Evolutionary conservation across 2,113 vertebrate species (phyloP), one percentile per base, ranked within the genome.

Genomic region (Dunckerocampus dactyliophorus): DNA sequence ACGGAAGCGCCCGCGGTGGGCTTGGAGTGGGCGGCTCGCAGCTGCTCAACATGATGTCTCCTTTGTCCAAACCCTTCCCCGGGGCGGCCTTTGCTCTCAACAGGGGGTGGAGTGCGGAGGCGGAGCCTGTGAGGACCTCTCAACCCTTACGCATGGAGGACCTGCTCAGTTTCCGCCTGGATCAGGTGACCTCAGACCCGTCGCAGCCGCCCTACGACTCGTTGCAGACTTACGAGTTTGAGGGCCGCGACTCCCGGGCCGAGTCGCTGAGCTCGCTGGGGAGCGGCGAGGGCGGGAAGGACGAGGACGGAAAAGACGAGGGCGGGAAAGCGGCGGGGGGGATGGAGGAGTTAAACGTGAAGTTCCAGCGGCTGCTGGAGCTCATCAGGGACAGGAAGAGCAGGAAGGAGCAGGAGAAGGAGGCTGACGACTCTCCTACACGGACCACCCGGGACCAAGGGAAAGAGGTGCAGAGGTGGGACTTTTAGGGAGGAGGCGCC

Each of bases 191-290:
- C 57, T 90, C 89, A 51, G 94, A 96, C 87, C 92, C 91, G 50
- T 79, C 92, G 2, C 92, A 93, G 79, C 94, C 94, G 0, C 94
- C 94, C 1, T 95, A 94, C 21, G 94, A 96, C 83, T 96, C 92
- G 28, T 90, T 95, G 80, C 93, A 94, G 88, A 93, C 93, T 49
- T 95, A 94, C 0, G 92, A 93, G 72, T 92, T 93, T 0, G 94
- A 95, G 82, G 94, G 94, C 20, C 85, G 86, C 0, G 92, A 92
- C 45, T 94, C 93, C 0, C 82, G 92, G 63, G 92, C 93, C 0
- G 91, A 90, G 76, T 94, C 93, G 0, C 91, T 95, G 82, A 95
- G 94, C 71, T 95, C 93, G 0, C 88, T 94, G 63, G 91, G 93
- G 79, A 94, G 93, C 0, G 86, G 66, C 0, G 86, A 67, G 0